These are phyloP conservation scores for Rhyacophila brunnea DNA, from an alignment of 1,140 invertebrate genomes.

Conservation along the genomic window DNA sequence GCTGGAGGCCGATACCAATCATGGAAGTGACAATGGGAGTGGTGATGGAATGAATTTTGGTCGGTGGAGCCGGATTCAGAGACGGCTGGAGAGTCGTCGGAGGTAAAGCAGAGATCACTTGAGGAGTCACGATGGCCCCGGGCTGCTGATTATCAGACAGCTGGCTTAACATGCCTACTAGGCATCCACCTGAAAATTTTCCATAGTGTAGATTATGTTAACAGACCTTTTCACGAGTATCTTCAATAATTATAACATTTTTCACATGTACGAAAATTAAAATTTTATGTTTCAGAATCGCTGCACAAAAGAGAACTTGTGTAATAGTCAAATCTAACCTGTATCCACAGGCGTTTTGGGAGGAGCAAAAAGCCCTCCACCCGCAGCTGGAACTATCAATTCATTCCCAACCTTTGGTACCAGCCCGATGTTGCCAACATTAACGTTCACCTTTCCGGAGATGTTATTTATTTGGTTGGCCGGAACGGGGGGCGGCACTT, in stretches of 20 bases:
- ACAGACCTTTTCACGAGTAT: too few relatives aligned
- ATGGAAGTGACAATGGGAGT: background rate
- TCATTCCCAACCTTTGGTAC: slow-evolving; percentile 5
- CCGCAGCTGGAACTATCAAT: background rate
- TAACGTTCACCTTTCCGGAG: background rate
- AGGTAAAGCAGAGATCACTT: too few relatives aligned
- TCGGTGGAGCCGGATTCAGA: background rate
- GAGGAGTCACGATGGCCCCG: too few relatives aligned
- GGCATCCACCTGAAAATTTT: too few relatives aligned
- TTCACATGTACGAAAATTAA: too few relatives aligned
- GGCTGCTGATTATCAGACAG: too few relatives aligned
- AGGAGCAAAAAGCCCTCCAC: slow-evolving; percentile 8
- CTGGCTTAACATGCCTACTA: too few relatives aligned
- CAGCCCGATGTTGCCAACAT: background rate
- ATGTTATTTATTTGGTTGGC: background rate
- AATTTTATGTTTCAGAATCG: too few relatives aligned
- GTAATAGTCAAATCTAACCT: slow-evolving; percentile 2
- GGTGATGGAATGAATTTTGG: background rate
- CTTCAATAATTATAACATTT: too few relatives aligned
- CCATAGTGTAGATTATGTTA: too few relatives aligned
- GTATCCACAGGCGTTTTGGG: slow-evolving; percentile 16
- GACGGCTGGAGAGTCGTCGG: background rate
- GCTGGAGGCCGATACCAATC: background rate
- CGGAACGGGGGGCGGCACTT: background rate
- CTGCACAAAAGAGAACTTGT: too few relatives aligned